phyloP scores from a whole-genome alignment of 2,888 invertebrate species.

The Arctia plantaginis region DNA sequence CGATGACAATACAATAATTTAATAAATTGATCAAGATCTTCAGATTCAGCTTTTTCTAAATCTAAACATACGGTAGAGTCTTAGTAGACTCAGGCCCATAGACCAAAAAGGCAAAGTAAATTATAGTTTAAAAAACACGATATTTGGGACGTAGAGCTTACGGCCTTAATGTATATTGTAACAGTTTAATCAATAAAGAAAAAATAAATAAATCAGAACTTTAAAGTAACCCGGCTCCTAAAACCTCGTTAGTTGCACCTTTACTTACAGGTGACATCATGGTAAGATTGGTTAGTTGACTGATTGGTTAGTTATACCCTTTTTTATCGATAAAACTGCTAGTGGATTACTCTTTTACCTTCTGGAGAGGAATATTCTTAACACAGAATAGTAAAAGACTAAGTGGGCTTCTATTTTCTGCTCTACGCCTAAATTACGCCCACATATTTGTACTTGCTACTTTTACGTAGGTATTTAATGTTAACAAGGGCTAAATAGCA shows the following conservation, averaged over 20 bases:
- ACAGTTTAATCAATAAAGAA: no score
- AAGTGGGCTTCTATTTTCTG: neutral
- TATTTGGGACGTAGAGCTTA: no score
- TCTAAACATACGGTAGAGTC: no score
- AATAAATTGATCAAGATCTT: no score
- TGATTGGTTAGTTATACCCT: constrained; percentile 2
- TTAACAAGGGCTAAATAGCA: neutral
- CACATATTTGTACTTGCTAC: neutral
- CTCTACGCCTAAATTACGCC: neutral
- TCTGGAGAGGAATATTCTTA: neutral
- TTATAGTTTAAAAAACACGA: no score
- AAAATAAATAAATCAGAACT: no score
- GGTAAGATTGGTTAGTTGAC: constrained; percentile 10
- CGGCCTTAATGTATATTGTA: no score
- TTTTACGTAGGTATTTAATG: neutral
- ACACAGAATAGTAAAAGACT: neutral
- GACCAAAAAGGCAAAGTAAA: no score
- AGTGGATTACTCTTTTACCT: constrained; percentile 13
- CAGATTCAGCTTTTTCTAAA: no score
- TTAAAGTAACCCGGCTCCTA: no score
- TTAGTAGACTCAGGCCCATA: no score
- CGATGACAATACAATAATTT: no score
- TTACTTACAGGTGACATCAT: neutral
- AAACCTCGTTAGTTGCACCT: neutral
- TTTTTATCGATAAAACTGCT: constrained; percentile 15